Evolutionary conservation across 2,888 invertebrate genomes (phyloP), one percentile per base, ranked within the genome.

Genomic region (Subacronicta megacephala): DNA sequence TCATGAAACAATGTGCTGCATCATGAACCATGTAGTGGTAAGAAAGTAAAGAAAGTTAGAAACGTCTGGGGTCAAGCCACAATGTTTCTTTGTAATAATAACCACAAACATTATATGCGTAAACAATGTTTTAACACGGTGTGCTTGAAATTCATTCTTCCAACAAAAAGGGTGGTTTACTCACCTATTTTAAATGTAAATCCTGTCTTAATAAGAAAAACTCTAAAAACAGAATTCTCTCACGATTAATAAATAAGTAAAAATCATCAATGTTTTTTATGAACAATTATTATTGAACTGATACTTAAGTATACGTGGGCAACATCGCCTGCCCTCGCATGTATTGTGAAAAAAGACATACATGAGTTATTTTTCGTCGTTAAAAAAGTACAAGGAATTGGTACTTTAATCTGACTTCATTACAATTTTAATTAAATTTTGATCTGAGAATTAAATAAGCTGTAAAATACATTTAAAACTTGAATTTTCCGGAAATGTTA

Each of bases 41-140:
- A 68, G 75, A 75, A 78, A 77, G 80, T 66, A 62, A 77, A 67
- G 80, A 80, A 80, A 80, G 81, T 81, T 81, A 64, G 76, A 70
- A 77, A 80, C 70, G 41, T 55, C 55, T 61, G 60, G 52, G 70
- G 77, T 80, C 72, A 75, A 69, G 67, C 70, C 61, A 35, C 66
- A 61, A 57, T 57, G 63, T 62, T 74, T 59, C 72, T 64, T 63
- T 65, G 72, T 65, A 72, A 60, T 69, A 70, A 61, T 63, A 71
- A 77, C 75, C 74, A 63, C 68, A 72, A 64, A 40, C 53, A 53
- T 61, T 54, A 64, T 58, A 51, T 55, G 49, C 60, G 47, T 62
- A 58, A 62, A 64, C 61, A 54, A 62, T 42, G 57, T 54, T 58
- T 44, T 55, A 62, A 53, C 55, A 55, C 43, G 40, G 62, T 55